Evolutionary conservation across 2,113 vertebrate genomes (phyloP).

Genomic region (Embiotoca jacksoni): DNA sequence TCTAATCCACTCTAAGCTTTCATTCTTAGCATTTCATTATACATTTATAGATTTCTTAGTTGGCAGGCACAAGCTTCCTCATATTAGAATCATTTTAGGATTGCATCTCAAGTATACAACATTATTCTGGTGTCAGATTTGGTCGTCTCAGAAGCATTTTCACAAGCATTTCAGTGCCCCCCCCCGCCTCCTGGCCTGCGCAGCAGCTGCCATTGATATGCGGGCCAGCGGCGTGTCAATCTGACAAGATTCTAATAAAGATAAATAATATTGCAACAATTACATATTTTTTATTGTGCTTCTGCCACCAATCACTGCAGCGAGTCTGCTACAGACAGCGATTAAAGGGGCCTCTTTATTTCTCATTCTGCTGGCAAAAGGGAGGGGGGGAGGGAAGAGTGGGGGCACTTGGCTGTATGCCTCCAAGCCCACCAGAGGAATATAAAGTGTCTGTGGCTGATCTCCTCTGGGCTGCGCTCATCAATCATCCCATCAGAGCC

Average conservation of each 20-base stretch:
- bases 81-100: slow-evolving; percentile 20
- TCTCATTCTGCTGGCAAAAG: slow-evolving; percentile 61
- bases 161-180: slow-evolving; percentile 11
- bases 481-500: slow-evolving; percentile 86
- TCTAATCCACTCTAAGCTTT: slow-evolving; percentile 15
- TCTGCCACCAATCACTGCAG: slow-evolving; percentile 73
- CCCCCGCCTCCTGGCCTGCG: slow-evolving; percentile 18
- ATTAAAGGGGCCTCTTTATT: slow-evolving; percentile 75
- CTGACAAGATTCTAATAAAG: slow-evolving; percentile 87
- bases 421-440: slow-evolving; percentile 77
- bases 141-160: slow-evolving; percentile 38
- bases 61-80: slow-evolving; percentile 5
- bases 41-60: slow-evolving; percentile 27
- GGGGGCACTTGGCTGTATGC: slow-evolving; percentile 72
- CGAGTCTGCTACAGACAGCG: slow-evolving; percentile 59
- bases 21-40: slow-evolving; percentile 14
- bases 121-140: slow-evolving; percentile 47
- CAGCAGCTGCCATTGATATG: slow-evolving; percentile 78
- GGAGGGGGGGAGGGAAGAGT: slow-evolving; percentile 15
- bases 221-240: slow-evolving; percentile 76
- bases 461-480: slow-evolving; percentile 80
- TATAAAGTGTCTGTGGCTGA: slow-evolving; percentile 82
- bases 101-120: slow-evolving; percentile 32
- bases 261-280: slow-evolving; percentile 84
- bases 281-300: slow-evolving; percentile 79